These are phyloP conservation scores for Asteroscopus sphinx DNA, from an alignment of 2,888 invertebrate species.

Conservation along the genomic window DNA sequence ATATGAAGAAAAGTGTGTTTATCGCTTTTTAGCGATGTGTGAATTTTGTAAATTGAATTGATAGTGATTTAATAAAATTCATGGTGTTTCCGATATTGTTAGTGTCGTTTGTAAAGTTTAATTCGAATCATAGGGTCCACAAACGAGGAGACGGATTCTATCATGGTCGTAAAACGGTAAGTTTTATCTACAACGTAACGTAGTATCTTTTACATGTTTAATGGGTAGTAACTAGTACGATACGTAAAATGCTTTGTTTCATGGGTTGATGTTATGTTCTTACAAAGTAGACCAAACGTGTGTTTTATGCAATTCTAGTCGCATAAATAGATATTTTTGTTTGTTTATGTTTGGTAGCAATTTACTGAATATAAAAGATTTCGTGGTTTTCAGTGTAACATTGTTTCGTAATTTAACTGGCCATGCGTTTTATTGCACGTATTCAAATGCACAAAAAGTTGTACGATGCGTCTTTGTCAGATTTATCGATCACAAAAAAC, in stretches of 20 bases:
- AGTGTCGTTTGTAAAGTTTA: slow-evolving; percentile 84
- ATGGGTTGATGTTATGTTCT: slow-evolving; percentile 43
- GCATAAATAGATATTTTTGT: slow-evolving; percentile 54
- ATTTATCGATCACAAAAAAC: slow-evolving; percentile 53
- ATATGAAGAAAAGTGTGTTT: slow-evolving; percentile 83
- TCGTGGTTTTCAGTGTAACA: slow-evolving; percentile 14
- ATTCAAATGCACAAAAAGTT: slow-evolving; percentile 34
- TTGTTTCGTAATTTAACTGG: slow-evolving; percentile 18
- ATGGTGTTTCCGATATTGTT: slow-evolving; percentile 86
- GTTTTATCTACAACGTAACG: slow-evolving; percentile 69
- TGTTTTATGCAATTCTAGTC: slow-evolving; percentile 31
- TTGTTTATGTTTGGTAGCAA: slow-evolving; percentile 63
- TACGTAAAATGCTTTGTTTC: slow-evolving; percentile 55
- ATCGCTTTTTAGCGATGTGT: slow-evolving; percentile 88
- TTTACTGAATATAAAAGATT: slow-evolving; percentile 26
- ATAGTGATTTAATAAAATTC: slow-evolving; percentile 85
- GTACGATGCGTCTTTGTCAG: slow-evolving; percentile 49
- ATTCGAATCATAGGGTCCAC: slow-evolving; percentile 89
- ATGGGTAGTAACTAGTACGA: slow-evolving; percentile 10
- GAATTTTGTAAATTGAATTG: slow-evolving; percentile 83
- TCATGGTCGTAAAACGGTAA: slow-evolving; percentile 90
- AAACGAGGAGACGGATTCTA: slow-evolving; percentile 89
- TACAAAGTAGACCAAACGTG: slow-evolving; percentile 34
- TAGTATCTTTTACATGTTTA: slow-evolving; percentile 42
- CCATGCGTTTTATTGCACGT: slow-evolving; percentile 47